These are phyloP conservation scores for Epinephelus coioides DNA, from an alignment of 2,797 vertebrate genomes.

Conservation along the genomic window DNA sequence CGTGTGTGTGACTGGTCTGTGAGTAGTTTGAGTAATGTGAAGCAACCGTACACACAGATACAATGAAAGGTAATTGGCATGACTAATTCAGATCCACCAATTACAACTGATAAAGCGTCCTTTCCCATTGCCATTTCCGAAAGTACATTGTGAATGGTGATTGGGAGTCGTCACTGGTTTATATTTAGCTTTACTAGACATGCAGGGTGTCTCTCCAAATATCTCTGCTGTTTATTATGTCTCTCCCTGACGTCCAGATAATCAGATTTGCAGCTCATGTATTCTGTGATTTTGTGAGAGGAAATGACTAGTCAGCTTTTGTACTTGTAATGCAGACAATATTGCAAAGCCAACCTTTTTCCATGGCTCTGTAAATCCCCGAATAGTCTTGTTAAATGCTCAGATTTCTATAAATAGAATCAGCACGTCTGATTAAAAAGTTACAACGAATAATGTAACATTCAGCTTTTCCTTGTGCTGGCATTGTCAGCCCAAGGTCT, in stretches of 20 bases:
- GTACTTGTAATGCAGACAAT: not conserved
- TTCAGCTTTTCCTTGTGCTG: not conserved
- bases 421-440: not conserved
- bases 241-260: not conserved
- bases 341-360: not conserved
- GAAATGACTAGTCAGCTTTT: not conserved
- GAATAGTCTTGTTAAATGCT: not conserved
- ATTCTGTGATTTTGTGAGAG: not conserved
- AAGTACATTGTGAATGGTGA: not conserved
- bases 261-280: not conserved
- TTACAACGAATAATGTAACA: not conserved
- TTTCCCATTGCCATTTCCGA: not conserved
- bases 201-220: not conserved
- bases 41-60: not conserved
- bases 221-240: not conserved
- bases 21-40: conserved; percentile 6
- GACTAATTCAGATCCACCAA: not conserved
- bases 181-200: not conserved
- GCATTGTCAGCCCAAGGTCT: not conserved
- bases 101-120: not conserved
- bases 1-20: not conserved
- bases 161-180: not conserved
- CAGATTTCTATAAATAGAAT: not conserved
- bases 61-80: conserved; percentile 4
- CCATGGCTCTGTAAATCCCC: not conserved